A percentile compares a stretch with the other conserved stretches of the same genome.
These are phyloP conservation scores for Belgica antarctica DNA, from an alignment of 2,888 invertebrate genomes.

Conservation along the genomic window DNA sequence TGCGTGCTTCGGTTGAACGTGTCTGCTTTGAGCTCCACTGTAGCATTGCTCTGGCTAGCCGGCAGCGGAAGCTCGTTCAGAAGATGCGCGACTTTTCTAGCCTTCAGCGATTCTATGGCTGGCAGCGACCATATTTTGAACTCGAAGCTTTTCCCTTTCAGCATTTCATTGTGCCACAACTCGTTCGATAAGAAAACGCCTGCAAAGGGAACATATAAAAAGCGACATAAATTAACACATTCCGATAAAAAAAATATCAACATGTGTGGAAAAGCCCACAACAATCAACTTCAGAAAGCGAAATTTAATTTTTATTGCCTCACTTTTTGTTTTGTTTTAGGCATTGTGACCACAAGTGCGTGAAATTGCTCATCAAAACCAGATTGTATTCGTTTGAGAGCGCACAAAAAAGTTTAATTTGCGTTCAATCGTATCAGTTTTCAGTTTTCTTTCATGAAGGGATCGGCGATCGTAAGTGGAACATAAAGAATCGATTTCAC, in stretches of 20 bases:
- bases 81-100: constrained; percentile 53
- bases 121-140: constrained; percentile 55
- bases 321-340: not conserved
- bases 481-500: no score
- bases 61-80: constrained; percentile 55
- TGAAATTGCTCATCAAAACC: constrained; percentile 22
- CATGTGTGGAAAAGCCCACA: not conserved
- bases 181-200: constrained; percentile 40
- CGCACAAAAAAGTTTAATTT: not conserved
- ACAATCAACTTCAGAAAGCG: constrained; percentile 6
- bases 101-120: constrained; percentile 49
- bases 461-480: constrained; percentile 7
- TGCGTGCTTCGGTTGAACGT: constrained; percentile 52
- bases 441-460: no score
- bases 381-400: constrained; percentile 12
- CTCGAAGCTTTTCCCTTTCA: constrained; percentile 51
- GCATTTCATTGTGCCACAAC: constrained; percentile 47
- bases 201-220: not conserved
- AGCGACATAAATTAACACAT: constrained; percentile 10
- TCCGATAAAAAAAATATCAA: not conserved
- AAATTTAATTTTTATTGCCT: not conserved
- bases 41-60: constrained; percentile 53
- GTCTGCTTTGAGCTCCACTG: constrained; percentile 53
- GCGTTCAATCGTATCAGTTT: not conserved
- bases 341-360: constrained; percentile 11